Conservation (phyloP, 2,888 invertebrate genomes). For the Villa cingulata region DNA sequence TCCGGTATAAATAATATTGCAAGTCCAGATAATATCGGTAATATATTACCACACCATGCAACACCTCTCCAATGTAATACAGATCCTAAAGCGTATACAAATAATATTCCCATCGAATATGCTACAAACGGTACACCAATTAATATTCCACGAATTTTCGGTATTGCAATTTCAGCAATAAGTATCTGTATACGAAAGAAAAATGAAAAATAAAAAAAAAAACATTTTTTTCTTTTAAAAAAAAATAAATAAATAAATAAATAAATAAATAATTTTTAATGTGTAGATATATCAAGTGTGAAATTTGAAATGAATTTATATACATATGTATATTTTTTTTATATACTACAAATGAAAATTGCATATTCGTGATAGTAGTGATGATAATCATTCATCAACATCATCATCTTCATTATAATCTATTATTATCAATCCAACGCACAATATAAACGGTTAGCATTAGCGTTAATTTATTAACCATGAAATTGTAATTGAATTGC, state of each 20-base stretch:
- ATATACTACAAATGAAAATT: too few species aligned
- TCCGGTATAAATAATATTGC: slow-evolving; percentile 57
- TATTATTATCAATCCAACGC: too few species aligned
- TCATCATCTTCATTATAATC: too few species aligned
- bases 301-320: too few species aligned
- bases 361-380: too few species aligned
- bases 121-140: slow-evolving; percentile 61
- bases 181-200: slow-evolving; percentile 48
- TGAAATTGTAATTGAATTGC: too few species aligned
- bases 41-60: slow-evolving; percentile 45
- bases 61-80: slow-evolving; percentile 55
- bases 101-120: slow-evolving; percentile 59
- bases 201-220: neutral
- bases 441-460: too few species aligned
- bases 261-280: too few species aligned
- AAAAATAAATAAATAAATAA: neutral
- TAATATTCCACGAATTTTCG: slow-evolving; percentile 52
- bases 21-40: slow-evolving; percentile 46
- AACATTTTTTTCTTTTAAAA: neutral
- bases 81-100: slow-evolving; percentile 58
- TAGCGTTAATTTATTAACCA: too few species aligned
- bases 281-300: too few species aligned
- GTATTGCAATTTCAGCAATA: slow-evolving; percentile 61
- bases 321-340: too few species aligned
- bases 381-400: too few species aligned